Base-by-base conservation (phyloP, 2,797 vertebrate genomes). In the Austrolebias charrua region DNA sequence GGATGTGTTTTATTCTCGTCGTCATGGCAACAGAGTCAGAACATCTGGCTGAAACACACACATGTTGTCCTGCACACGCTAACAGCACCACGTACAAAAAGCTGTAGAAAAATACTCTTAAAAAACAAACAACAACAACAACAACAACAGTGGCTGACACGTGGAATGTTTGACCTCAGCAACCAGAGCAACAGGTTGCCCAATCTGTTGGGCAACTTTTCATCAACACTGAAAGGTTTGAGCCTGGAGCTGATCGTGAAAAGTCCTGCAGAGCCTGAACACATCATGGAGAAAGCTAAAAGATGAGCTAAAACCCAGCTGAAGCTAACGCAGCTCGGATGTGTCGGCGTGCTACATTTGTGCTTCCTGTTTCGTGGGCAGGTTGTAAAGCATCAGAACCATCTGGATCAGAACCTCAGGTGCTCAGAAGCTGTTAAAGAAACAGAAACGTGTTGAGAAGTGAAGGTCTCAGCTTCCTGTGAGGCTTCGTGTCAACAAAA, bases 101-200 rank as follows among this genome's bases (percentile, higher is more conserved):
- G 75, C 88, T 83, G 89, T 95, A 96, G 87, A 95, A 96, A 96
- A 95, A 95, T 93, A 95, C 82, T 83, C 64, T 63, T 94, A 86
- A 88, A 94, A 6, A 33, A 33, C 6, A 31, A 31, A 31, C 4
- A 31, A 31, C 31, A 33, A 33, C 31, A 33, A 38, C 35, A 95
- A 95, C 93, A 80, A 88, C 89, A 88, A 87, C 59, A 38, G 60
- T 50, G 85, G 79, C 82, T 64, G 69, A 63, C 62, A 74, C 65
- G 80, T 89, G 93, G 94, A 94, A 93, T 93, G 93, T 93, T 88
- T 73, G 52, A 78, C 71, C 44, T 64, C 28, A 51, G 60, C 49
- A 12, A 5, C 31, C 31, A 33, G 35, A 10, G 35, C 35, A 38
- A 38, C 35, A 1, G 7, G 35, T 6, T 8, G 8, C 31, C 5